Percentiles rank a stretch among this genome's conserved stretches.
Evolutionary conservation across 1,140 invertebrate genomes (phyloP).

Genomic region (Lepidotrigona ventralis): DNA sequence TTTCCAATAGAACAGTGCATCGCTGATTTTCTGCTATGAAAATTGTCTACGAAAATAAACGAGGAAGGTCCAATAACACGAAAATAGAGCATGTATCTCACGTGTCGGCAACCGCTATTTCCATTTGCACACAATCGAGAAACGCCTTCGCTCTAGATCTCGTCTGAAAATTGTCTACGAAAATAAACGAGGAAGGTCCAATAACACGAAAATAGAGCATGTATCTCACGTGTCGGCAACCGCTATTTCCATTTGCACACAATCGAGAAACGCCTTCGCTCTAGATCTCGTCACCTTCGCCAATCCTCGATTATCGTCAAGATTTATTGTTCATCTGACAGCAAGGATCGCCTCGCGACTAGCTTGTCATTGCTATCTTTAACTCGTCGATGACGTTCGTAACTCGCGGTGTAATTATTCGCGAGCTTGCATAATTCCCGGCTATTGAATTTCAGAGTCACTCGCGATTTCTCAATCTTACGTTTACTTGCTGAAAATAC

Average conservation of each 20-base stretch:
- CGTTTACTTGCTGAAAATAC: too few relatives aligned
- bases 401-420: slow-evolving; percentile 23
- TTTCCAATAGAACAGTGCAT: not conserved
- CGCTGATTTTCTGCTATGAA: not conserved
- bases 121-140: slow-evolving; percentile 15
- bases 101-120: not conserved
- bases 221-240: not conserved
- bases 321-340: not conserved
- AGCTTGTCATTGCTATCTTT: not conserved
- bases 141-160: not conserved
- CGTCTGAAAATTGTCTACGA: slow-evolving; percentile 17
- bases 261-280: not conserved
- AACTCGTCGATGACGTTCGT: not conserved
- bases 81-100: slow-evolving; percentile 23
- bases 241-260: slow-evolving; percentile 16
- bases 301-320: not conserved
- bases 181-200: slow-evolving; percentile 27
- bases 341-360: not conserved
- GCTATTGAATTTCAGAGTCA: too few relatives aligned
- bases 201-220: slow-evolving; percentile 26
- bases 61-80: not conserved
- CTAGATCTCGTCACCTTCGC: not conserved
- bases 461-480: too few relatives aligned
- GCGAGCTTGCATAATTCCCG: too few relatives aligned
- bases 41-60: slow-evolving; percentile 45